Percentiles rank a stretch among this genome's conserved stretches.
Evolutionary conservation across 1,140 invertebrate species (phyloP).

Genomic region (Drosophila carrolli): DNA sequence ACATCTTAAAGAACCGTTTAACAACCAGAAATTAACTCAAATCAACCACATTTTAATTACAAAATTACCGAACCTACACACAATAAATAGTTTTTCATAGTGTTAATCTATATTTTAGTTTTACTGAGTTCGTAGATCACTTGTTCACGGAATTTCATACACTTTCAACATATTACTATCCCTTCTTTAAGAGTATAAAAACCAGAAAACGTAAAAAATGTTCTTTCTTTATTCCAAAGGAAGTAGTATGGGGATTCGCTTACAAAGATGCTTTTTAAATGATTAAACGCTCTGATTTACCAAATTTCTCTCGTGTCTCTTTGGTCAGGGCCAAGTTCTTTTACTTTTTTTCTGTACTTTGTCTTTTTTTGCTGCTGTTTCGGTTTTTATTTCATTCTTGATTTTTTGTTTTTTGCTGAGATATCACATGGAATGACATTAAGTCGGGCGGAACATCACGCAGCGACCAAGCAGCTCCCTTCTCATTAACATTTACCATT

Average conservation of each 20-base stretch:
- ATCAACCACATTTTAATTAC: too few species aligned
- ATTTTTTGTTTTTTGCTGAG: slow-evolving; percentile 26
- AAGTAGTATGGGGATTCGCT: slow-evolving; percentile 13
- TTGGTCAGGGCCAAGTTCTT: slow-evolving; percentile 49
- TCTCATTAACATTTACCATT: slow-evolving; percentile 39
- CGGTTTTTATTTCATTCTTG: slow-evolving; percentile 16
- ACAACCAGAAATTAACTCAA: too few species aligned
- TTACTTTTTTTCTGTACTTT: slow-evolving; percentile 26
- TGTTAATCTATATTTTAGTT: too few species aligned
- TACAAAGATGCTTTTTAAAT: slow-evolving; percentile 78
- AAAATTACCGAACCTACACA: too few species aligned
- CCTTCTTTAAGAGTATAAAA: neutral
- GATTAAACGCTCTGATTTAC: slow-evolving; percentile 71
- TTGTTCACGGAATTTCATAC: neutral
- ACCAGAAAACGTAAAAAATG: neutral
- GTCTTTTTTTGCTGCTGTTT: slow-evolving; percentile 11
- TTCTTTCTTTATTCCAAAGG: slow-evolving; percentile 10
- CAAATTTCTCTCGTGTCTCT: slow-evolving; percentile 45
- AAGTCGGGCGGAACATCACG: slow-evolving; percentile 40
- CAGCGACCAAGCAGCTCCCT: slow-evolving; percentile 12
- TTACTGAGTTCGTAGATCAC: too few species aligned
- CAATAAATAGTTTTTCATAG: too few species aligned
- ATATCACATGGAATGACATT: slow-evolving; percentile 44
- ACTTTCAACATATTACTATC: neutral
- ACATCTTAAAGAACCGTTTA: too few species aligned